Evolutionary conservation across 2,797 vertebrate genomes (phyloP), one percentile per base, ranked within the genome.

Genomic region (Coluber constrictor): DNA sequence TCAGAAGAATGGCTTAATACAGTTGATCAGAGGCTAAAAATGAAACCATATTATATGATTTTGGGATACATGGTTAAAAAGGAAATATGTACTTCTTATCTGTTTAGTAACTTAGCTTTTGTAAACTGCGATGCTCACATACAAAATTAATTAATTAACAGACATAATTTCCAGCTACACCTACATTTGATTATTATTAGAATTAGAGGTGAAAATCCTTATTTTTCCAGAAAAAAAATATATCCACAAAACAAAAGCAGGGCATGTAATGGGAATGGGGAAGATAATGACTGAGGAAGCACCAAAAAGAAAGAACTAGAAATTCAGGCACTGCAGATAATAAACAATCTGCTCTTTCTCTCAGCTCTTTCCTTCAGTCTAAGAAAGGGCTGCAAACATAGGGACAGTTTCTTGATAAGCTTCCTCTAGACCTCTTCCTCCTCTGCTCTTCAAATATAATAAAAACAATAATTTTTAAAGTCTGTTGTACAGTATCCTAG

Each of bases 11-110:
- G 90, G 89, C 29, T 92, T 29, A 92, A 88, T 55, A 90, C 4
- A 51, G 2, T 13, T 92, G 70, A 6, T 43, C 51, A 61, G 0
- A 93, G 4, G 56, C 29, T 43, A 51, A 63, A 61, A 89, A 15
- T 10, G 94, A 89, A 88, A 94, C 12, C 15, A 93, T 32, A 27
- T 7, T 94, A 91, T 94, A 93, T 54, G 47, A 88, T 47, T 70
- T 92, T 93, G 63, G 89, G 59, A 18, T 29, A 83, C 25, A 29
- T 5, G 2, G 3, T 86, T 93, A 74, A 16, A 89, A 94, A 94
- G 16, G 43, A n/a, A 87, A 63, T 70, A 32, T 74, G 32, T 74
- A 37, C 1, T 90, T 94, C 10, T 55, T 93, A 15, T 55, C 29
- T 54, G 91, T 54, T 54, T 54, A 54, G 51, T 20, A 94, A 83